Base-by-base conservation (phyloP, 1,140 invertebrate genomes). In the Scaptomyza graminum region DNA sequence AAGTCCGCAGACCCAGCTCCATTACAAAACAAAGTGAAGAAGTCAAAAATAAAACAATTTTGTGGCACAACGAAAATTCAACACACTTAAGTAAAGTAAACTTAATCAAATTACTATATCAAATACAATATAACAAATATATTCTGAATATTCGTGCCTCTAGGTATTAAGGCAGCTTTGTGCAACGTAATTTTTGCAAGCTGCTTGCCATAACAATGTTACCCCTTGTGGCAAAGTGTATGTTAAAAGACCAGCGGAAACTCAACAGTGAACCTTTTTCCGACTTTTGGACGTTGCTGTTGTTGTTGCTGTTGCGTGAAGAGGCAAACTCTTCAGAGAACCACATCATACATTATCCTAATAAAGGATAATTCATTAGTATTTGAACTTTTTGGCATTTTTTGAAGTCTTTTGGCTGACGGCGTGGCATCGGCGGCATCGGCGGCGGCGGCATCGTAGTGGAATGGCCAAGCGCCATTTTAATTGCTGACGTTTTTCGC, bases 341-440 rank as follows among this genome's bases (percentile, higher is more conserved):
- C 90, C 90, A 91, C 90, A 91, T 91, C 90, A 91, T 91, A 91
- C 90, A 91, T 91, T 91, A 91, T 91, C 90, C 85, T 91, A 91
- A 91, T 91, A 90, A 90, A 91, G 85, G 90, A 91, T 91, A 91
- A 91, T 91, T 91, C 90, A 91, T 91, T 91, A 91, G 90, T 90
- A 76, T 88, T 87, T 91, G 52, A 90, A 90, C 85, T 90, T 91
- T 90, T 76, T 88, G 81, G 90, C 76, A 83, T 89, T 89, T 88
- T 88, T 88, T 89, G 76, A 87, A 87, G 82, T 85, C 82, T 87
- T 87, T 87, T 74, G 77, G 82, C 65, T 70, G 81, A 76, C 68
- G 39, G 46, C 7, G 8, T 8, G 31, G 31, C 31, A 8, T 28
- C 28, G 4, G 25, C 4, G 25, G 0, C 68, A 37, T 43, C 25